A percentile compares a stretch with the other conserved stretches of the same genome.
Evolutionary conservation across 64 coral and sea anemone species (phyloP).

Genomic region (Stichodactyla mertensii): DNA sequence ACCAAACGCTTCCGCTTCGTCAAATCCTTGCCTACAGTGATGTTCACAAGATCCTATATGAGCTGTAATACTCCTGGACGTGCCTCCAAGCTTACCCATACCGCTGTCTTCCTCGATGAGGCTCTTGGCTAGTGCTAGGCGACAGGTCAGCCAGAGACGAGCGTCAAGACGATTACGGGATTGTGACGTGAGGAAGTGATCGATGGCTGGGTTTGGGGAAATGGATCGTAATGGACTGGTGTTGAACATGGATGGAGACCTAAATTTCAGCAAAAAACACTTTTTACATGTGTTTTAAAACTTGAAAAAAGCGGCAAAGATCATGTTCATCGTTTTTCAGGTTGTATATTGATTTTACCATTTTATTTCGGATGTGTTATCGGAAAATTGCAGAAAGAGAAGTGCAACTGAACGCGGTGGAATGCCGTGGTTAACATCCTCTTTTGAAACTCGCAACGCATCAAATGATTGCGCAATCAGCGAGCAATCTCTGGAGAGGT

Average conservation of each 20-base stretch:
- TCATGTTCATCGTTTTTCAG: no score
- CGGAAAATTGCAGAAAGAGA: no score
- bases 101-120: slow-evolving; percentile 78
- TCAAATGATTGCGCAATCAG: no score
- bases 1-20: slow-evolving; percentile 96
- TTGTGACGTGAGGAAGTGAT: slow-evolving; percentile 60
- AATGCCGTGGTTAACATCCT: no score
- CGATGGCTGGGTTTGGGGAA: slow-evolving; percentile 4
- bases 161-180: slow-evolving; percentile 74
- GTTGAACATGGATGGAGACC: slow-evolving; percentile 25
- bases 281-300: no score
- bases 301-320: no score
- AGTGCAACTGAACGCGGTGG: no score
- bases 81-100: slow-evolving; percentile 75
- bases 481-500: no score
- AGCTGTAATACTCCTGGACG: slow-evolving; percentile 62
- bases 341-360: no score
- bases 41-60: slow-evolving; percentile 75
- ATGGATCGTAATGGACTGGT: slow-evolving; percentile 38
- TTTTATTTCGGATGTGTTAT: no score
- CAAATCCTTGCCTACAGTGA: slow-evolving; percentile 87
- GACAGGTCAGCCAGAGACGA: slow-evolving; percentile 79
- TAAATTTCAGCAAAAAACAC: not conserved
- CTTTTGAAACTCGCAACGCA: no score
- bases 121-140: slow-evolving; percentile 61